Evolutionary conservation across 2,797 vertebrate genomes (phyloP), one percentile per base, ranked within the genome.

Genomic region (Carapus acus): DNA sequence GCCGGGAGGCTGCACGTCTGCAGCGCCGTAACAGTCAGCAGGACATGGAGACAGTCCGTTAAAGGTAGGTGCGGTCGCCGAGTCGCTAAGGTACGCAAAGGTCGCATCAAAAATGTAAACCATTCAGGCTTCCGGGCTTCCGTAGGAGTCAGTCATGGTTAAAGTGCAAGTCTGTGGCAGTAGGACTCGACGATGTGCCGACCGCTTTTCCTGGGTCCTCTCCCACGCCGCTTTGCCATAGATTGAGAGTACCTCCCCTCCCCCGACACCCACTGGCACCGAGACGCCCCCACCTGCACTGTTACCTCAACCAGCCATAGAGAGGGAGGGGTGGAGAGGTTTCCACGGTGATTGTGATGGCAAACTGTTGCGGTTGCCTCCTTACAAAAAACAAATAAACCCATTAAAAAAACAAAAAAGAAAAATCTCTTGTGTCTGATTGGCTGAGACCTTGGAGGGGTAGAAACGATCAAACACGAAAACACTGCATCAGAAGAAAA

Each of bases 111-210:
- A 88, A 86, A 88, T 88, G 89, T 90, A 88, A 90, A 90, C 88
- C 85, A 81, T 63, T n/a, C n/a, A n/a, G 81, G 77, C 80, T 84
- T 86, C 74, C 76, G 85, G 82, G 80, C 80, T 78, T 84, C 64
- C 70, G 85, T 79, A 82, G 76, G 80, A 87, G 85, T 87, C 84
- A 83, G 80, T 84, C 78, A 81, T 86, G 68, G 52, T 85, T 90
- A 90, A 90, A 90, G 89, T 90, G 89, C 89, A 90, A 88, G 85
- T 88, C 87, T 90, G 84, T 86, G 86, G 87, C 87, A 87, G 88
- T 87, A 84, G 85, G 78, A 84, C 81, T 87, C 70, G 70, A 78
- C 78, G 67, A 66, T 73, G 85, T 82, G 83, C 76, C 76, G 8
- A 31, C 15, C 44, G 45, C 67, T 68, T 74, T 74, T 67, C 73